A percentile compares a stretch with the other conserved stretches of the same genome.
Evolutionary conservation across 2,888 invertebrate genomes (phyloP).

Genomic region (Tillus elongatus): DNA sequence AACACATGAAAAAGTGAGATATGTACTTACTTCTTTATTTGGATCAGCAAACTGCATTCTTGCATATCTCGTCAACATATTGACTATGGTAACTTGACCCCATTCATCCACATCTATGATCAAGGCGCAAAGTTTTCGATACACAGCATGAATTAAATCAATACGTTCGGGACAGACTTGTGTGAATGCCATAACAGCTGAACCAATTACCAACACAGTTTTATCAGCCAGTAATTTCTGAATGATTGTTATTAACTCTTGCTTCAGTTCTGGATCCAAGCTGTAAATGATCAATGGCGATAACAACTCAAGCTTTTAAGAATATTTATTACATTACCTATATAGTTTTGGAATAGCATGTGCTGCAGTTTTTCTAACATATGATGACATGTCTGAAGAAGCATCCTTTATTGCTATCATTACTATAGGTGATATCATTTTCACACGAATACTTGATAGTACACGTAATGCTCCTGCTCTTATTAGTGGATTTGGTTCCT

Average conservation of each 20-base stretch:
- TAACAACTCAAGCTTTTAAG: too few relatives aligned
- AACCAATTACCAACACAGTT: constrained; percentile 94
- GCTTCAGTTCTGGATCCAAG: constrained; percentile 91
- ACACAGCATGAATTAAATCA: constrained; percentile 93
- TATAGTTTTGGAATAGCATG: constrained; percentile 98
- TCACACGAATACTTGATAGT: constrained; percentile 91
- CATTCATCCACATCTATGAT: constrained; percentile 97
- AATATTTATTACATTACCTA: too few relatives aligned
- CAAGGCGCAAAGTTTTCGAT: constrained; percentile 87
- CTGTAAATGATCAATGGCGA: too few relatives aligned
- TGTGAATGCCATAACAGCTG: constrained; percentile 98
- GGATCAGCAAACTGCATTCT: constrained; percentile 87
- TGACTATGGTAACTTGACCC: constrained; percentile 95
- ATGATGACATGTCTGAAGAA: constrained; percentile 96
- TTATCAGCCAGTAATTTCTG: constrained; percentile 92
- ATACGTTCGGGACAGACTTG: constrained; percentile 94
- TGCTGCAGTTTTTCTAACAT: constrained; percentile 97
- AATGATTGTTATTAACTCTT: constrained; percentile 86
- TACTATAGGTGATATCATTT: constrained; percentile 98
- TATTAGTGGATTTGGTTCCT: constrained; percentile 98
- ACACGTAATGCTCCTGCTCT: constrained; percentile 95
- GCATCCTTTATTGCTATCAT: constrained; percentile 97
- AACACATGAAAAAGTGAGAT: too few relatives aligned
- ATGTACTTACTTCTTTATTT: constrained; percentile 57
- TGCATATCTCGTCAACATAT: constrained; percentile 93